Percentiles rank a stretch among this genome's conserved stretches.
Conservation (phyloP, 2,888 invertebrate species). For the Neoaliturus tenellus region DNA sequence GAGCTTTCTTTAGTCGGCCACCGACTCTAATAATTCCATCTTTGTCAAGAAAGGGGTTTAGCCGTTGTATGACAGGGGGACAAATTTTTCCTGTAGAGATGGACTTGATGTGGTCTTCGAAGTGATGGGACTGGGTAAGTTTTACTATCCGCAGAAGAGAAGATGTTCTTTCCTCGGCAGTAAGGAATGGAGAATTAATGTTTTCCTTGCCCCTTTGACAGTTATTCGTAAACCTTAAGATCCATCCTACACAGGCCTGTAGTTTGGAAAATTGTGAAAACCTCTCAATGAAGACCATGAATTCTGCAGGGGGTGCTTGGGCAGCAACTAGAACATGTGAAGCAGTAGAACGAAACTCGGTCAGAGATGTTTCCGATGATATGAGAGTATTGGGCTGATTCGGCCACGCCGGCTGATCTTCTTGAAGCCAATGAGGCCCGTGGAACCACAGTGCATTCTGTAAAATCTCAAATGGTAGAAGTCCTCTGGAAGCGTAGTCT, state of each 20-base stretch:
- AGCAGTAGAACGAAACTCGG: not conserved
- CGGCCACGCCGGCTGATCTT: not conserved
- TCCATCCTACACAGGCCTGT: slow-evolving; percentile 22
- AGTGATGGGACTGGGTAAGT: slow-evolving; percentile 28
- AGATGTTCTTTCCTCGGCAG: not conserved
- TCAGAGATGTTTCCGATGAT: not conserved
- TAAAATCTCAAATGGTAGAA: not conserved
- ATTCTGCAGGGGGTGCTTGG: not conserved
- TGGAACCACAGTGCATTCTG: slow-evolving; percentile 5
- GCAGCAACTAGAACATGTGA: not conserved
- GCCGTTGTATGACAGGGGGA: not conserved
- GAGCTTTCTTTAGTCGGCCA: slow-evolving; percentile 54
- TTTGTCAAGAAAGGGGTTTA: slow-evolving; percentile 53
- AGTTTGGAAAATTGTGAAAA: slow-evolving; percentile 32
- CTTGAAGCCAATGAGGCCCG: not conserved
- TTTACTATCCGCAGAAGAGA: not conserved
- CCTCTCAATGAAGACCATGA: not conserved
- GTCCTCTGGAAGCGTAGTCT: slow-evolving; percentile 4
- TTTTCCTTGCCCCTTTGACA: not conserved
- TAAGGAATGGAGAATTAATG: not conserved
- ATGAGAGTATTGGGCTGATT: not conserved
- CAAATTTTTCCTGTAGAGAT: not conserved
- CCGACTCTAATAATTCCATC: slow-evolving; percentile 56
- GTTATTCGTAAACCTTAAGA: slow-evolving; percentile 48
- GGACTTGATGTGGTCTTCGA: not conserved